Percentiles rank a stretch among this genome's conserved stretches.
Conservation (phyloP, 2,888 invertebrate species). For the Torymus tubicola region DNA sequence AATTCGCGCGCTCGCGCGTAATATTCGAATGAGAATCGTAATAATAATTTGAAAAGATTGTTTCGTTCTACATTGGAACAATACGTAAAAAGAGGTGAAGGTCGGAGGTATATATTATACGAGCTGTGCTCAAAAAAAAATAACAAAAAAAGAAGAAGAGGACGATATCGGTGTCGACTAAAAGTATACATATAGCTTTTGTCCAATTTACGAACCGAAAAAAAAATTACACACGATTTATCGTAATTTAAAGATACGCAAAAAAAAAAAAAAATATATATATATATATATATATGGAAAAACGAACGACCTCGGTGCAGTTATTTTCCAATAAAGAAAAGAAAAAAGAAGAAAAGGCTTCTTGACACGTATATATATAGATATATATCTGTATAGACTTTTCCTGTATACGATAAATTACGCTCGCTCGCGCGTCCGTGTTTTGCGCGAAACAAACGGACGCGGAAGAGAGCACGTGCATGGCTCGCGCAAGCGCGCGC, state of each 20-base stretch:
- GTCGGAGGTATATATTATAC: constrained; percentile 1
- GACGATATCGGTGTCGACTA: constrained; percentile 15
- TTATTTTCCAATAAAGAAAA: too few species aligned
- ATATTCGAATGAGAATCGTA: constrained; percentile 37
- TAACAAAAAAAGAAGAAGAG: constrained; percentile 10
- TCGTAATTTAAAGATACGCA: too few species aligned
- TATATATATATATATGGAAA: too few species aligned
- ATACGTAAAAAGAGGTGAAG: constrained; percentile 49
- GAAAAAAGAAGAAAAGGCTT: too few species aligned
- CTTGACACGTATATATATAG: too few species aligned
- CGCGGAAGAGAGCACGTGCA: constrained; percentile 33
- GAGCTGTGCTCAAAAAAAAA: background rate
- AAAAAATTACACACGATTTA: too few species aligned
- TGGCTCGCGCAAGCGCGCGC: background rate
- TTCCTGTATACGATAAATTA: constrained; percentile 25
- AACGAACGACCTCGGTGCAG: too few species aligned
- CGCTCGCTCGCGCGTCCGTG: background rate
- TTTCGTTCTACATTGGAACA: constrained; percentile 54
- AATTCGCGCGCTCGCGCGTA: background rate
- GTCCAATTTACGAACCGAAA: too few species aligned
- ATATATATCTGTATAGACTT: background rate
- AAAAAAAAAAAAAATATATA: too few species aligned
- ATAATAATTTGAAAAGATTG: constrained; percentile 56
- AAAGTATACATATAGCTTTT: background rate
- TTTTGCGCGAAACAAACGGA: constrained; percentile 16